Conservation (phyloP, 2,113 vertebrate species). For the Chaetura pelagica region DNA sequence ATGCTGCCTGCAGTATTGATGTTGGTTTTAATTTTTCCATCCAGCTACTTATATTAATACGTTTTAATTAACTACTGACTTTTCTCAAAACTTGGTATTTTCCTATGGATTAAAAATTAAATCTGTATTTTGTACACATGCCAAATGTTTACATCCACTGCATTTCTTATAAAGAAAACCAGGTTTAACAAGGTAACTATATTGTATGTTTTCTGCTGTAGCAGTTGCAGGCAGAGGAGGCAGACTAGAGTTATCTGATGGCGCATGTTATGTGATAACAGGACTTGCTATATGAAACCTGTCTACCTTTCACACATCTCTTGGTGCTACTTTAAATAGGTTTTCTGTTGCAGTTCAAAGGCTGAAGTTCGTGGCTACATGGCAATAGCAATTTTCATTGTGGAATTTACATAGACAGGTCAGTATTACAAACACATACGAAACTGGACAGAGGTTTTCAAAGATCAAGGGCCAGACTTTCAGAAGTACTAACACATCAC, state of each 20-base stretch:
- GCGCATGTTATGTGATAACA: neutral
- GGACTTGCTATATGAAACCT: neutral
- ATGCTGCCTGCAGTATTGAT: neutral
- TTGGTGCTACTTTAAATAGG: fast-evolving
- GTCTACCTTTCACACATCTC: neutral
- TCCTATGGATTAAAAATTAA: neutral
- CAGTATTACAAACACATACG: neutral
- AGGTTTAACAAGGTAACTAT: fast-evolving
- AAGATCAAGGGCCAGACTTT: neutral
- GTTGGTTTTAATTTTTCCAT: neutral
- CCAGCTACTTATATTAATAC: neutral
- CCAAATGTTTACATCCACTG: neutral
- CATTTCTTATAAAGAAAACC: neutral
- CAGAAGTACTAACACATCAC: neutral
- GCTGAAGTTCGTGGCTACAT: neutral
- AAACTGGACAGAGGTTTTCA: neutral
- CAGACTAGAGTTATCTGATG: neutral
- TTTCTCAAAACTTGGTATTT: neutral
- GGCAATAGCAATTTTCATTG: neutral
- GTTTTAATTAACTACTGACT: neutral
- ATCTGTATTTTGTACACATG: neutral
- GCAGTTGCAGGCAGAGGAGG: neutral
- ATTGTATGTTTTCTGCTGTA: neutral
- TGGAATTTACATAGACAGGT: neutral
- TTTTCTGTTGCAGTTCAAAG: neutral